Base-by-base conservation (phyloP, 2,113 vertebrate genomes). In the Clarias batrachus region DNA sequence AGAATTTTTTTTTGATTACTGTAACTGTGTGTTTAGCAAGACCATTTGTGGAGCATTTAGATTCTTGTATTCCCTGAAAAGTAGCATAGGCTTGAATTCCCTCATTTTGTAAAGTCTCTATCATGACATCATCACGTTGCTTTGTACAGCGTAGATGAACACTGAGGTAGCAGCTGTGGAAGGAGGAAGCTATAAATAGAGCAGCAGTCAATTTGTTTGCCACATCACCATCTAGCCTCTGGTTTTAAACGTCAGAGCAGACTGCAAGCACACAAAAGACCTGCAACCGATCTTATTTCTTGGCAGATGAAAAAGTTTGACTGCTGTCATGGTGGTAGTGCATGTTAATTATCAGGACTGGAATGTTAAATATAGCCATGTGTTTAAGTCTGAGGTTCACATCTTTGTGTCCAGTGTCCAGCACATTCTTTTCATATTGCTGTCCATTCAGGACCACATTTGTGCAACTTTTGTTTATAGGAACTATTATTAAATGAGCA, bases 81-180 rank as follows among this genome's bases (percentile, higher is more conserved):
- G 4, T 16, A 71, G 19, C 68, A 71, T 33, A 57, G 11, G 3
- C n/a, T 13, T 19, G 21, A 27, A 80, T 59, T 60, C 0, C 13
- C n/a, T 59, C 3, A 80, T 60, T 57, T 10, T 37, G 4, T 41
- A 65, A 14, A 16, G 27, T 16, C 76, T 57, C n/a, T 17, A 27
- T 78, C 52, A 78, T 56, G 76, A 57, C 17, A 57, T 54, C 73
- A 48, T 41, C 5, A n/a, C 7, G 4, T 25, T n/a, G 19, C 10
- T 74, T 37, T 23, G 37, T 23, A 71, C 68, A 21, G 33, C 5
- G 23, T 5, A 76, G 73, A 14, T 76, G 41, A 76, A n/a, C n/a
- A 54, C 25, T 56, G 76, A 78, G 76, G 25, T 27, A 77, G 74
- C 74, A 78, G 25, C 74, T 56, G 52, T 78, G 52, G 48, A 77